A percentile compares a stretch with the other conserved stretches of the same genome.
These are phyloP conservation scores for Phrynosoma blainvillii DNA, from an alignment of 2,113 vertebrate species.

Conservation along the genomic window DNA sequence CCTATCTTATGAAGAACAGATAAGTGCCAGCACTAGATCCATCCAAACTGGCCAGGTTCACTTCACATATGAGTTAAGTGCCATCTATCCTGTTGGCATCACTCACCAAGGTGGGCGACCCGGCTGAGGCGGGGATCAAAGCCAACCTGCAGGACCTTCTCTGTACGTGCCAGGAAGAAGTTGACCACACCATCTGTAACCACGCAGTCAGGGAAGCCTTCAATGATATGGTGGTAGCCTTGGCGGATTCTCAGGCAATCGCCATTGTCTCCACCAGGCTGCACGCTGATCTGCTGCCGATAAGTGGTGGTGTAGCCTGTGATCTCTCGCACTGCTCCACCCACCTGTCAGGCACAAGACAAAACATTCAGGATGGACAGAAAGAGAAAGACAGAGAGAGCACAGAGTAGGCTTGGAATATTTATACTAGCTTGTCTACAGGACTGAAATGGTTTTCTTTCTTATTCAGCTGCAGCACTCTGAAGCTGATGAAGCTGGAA, in stretches of 20 bases:
- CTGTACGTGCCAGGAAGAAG: conserved; percentile 90
- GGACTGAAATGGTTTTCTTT: not conserved
- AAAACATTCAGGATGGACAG: not conserved
- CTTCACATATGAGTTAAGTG: not conserved
- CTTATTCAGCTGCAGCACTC: not conserved
- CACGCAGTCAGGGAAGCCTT: conserved; percentile 88
- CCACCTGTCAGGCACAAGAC: conserved; percentile 76
- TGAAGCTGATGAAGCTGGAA: not conserved
- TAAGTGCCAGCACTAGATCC: not conserved
- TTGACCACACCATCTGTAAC: conserved; percentile 90
- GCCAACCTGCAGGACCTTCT: conserved; percentile 85
- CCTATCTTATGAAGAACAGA: not conserved
- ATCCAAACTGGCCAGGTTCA: not conserved
- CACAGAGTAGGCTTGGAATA: not conserved
- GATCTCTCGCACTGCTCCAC: conserved; percentile 88
- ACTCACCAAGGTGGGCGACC: conserved; percentile 85
- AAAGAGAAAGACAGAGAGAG: no score
- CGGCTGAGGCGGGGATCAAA: conserved; percentile 87
- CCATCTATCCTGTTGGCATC: not conserved
- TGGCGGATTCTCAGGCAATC: conserved; percentile 81
- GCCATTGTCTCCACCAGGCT: conserved; percentile 81
- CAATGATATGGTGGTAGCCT: conserved; percentile 84
- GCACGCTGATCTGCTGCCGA: conserved; percentile 84
- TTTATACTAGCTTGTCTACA: no score
- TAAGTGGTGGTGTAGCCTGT: conserved; percentile 85